phyloP scores from a whole-genome alignment of 1,140 invertebrate species.

The Belonocnema kinseyi region DNA sequence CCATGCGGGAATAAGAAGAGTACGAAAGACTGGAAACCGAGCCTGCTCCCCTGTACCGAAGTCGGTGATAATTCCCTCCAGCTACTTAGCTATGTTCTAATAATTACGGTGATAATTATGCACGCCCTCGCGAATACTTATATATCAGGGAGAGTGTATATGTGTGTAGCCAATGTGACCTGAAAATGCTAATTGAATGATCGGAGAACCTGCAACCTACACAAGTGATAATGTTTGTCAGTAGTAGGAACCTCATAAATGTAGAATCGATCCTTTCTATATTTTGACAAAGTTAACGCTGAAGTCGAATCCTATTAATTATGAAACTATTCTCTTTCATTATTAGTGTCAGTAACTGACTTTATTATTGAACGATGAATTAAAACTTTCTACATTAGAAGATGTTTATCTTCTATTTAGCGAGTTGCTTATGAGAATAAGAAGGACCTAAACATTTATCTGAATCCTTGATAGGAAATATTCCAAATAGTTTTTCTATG shows the following conservation, averaged over 20 bases:
- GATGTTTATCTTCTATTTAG: no score
- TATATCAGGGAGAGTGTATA: conserved; percentile 46
- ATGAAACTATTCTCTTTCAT: no score
- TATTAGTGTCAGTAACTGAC: not conserved
- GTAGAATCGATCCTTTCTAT: conserved; percentile 4
- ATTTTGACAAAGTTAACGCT: no score
- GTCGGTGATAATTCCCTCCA: conserved; percentile 69
- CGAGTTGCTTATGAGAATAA: no score
- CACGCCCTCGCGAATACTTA: conserved; percentile 56
- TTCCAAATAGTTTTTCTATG: not conserved
- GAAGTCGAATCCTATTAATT: no score
- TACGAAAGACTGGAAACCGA: conserved; percentile 48
- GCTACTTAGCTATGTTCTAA: conserved; percentile 71
- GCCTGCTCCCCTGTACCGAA: conserved; percentile 52
- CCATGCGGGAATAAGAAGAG: conserved; percentile 67
- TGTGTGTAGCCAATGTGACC: conserved; percentile 57
- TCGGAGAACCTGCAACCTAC: conserved; percentile 36
- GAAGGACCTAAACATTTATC: no score
- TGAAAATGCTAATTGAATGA: conserved; percentile 71
- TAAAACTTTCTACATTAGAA: no score
- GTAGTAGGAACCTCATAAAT: no score
- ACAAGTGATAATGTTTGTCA: no score
- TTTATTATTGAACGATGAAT: not conserved
- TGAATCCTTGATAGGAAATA: no score
- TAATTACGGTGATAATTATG: conserved; percentile 74